These are phyloP conservation scores for Zaprionus nigranus DNA, from an alignment of 1,140 invertebrate genomes.

Conservation along the genomic window DNA sequence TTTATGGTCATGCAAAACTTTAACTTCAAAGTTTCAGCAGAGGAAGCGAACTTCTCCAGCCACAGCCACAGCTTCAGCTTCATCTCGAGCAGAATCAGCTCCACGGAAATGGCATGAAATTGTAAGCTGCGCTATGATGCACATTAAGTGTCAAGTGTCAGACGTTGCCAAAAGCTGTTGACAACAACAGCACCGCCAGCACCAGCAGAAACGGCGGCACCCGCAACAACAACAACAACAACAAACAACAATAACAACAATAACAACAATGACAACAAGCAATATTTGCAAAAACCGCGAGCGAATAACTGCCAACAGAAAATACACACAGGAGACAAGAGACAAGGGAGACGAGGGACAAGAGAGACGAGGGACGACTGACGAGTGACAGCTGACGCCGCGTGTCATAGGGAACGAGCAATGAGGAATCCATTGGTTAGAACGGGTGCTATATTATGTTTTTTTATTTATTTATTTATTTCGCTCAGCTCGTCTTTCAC, in stretches of 20 bases:
- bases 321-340: not conserved
- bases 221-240: conserved; percentile 23
- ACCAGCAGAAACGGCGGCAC: not conserved
- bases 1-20: conserved; percentile 74
- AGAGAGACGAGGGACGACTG: not conserved
- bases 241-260: conserved; percentile 17
- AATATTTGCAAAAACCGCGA: conserved; percentile 43
- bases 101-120: conserved; percentile 80
- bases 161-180: conserved; percentile 74
- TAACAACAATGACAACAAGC: conserved; percentile 45
- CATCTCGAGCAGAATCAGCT: conserved; percentile 26
- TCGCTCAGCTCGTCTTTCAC: conserved; percentile 54
- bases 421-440: conserved; percentile 38
- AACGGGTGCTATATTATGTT: conserved; percentile 31
- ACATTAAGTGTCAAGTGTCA: conserved; percentile 81
- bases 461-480: conserved; percentile 68
- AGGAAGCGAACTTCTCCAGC: conserved; percentile 21
- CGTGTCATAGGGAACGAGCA: conserved; percentile 41
- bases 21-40: conserved; percentile 41
- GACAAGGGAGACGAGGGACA: not conserved
- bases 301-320: conserved; percentile 28
- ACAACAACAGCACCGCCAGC: conserved; percentile 54
- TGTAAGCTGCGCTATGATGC: conserved; percentile 81
- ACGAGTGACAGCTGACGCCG: conserved; percentile 39
- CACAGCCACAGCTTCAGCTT: conserved; percentile 9